phyloP scores from a whole-genome alignment of 2,113 vertebrate species.

The Callipepla californica region DNA sequence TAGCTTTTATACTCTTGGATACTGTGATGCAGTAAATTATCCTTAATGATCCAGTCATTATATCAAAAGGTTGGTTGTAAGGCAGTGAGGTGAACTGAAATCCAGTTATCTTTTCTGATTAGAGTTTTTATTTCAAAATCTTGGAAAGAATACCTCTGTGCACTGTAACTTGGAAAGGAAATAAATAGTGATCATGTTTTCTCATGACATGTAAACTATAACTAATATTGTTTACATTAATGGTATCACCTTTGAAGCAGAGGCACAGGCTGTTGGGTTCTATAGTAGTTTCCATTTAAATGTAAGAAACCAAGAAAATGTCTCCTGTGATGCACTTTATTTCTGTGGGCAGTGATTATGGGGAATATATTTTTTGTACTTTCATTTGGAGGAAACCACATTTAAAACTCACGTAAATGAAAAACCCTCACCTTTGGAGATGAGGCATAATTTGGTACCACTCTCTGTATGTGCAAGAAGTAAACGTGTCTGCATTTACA shows the following conservation, averaged over 20 bases:
- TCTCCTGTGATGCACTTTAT: not conserved
- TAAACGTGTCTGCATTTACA: not conserved
- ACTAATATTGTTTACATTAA: not conserved
- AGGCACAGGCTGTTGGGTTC: not conserved
- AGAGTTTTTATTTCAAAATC: not conserved
- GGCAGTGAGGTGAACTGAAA: not conserved
- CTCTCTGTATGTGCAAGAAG: not conserved
- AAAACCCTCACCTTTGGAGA: not conserved
- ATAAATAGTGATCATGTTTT: conserved; percentile 3
- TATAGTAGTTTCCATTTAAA: not conserved
- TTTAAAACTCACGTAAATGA: not conserved
- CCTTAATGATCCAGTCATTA: not conserved
- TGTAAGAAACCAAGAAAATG: not conserved
- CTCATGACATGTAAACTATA: not conserved
- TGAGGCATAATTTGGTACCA: not conserved
- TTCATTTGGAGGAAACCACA: not conserved
- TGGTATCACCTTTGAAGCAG: not conserved
- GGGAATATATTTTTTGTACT: not conserved
- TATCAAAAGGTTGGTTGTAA: not conserved
- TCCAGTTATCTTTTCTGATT: not conserved
- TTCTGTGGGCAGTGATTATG: not conserved
- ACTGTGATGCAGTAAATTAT: not conserved
- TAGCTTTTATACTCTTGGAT: accelerated
- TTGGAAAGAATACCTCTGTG: not conserved
- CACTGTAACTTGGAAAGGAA: not conserved